A percentile compares a stretch with the other conserved stretches of the same genome.
Evolutionary conservation across 1,140 invertebrate genomes (phyloP).

Genomic region (Brachystomella parvula): DNA sequence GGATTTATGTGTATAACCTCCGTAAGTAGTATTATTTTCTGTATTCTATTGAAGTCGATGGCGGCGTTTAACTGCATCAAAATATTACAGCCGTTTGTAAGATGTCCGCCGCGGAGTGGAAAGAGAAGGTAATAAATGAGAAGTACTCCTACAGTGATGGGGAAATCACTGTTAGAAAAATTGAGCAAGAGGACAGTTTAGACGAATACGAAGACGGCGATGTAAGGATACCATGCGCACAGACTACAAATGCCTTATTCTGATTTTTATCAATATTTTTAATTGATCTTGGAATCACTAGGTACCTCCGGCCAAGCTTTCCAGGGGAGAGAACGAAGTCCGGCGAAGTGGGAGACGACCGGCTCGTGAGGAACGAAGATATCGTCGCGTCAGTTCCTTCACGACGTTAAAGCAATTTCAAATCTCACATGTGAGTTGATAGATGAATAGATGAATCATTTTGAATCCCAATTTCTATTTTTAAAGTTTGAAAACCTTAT

Average conservation of each 20-base stretch:
- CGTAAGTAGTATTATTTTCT: too few species aligned
- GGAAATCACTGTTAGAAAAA: constrained; percentile 7
- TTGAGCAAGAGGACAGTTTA: constrained; percentile 7
- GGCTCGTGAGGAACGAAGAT: not conserved
- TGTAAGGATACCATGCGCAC: too few species aligned
- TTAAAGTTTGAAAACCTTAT: constrained; percentile 20
- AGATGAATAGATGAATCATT: not conserved
- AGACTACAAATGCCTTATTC: too few species aligned
- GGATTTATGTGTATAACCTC: too few species aligned
- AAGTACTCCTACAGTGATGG: not conserved
- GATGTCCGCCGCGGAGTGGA: not conserved
- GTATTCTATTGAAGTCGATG: too few species aligned
- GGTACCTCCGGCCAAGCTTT: not conserved
- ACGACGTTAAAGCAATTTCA: constrained; percentile 24
- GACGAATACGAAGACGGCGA: too few species aligned
- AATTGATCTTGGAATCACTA: too few species aligned
- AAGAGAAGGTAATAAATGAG: not conserved
- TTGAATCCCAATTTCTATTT: not conserved
- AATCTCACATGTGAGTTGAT: constrained; percentile 9
- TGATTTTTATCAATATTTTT: too few species aligned
- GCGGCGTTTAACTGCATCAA: too few species aligned
- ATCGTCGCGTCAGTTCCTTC: not conserved
- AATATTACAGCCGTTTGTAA: not conserved
- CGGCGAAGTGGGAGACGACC: not conserved
- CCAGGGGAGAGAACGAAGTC: not conserved